Base-by-base conservation (phyloP, 2,888 invertebrate genomes). In the Drosophila affinis region DNA sequence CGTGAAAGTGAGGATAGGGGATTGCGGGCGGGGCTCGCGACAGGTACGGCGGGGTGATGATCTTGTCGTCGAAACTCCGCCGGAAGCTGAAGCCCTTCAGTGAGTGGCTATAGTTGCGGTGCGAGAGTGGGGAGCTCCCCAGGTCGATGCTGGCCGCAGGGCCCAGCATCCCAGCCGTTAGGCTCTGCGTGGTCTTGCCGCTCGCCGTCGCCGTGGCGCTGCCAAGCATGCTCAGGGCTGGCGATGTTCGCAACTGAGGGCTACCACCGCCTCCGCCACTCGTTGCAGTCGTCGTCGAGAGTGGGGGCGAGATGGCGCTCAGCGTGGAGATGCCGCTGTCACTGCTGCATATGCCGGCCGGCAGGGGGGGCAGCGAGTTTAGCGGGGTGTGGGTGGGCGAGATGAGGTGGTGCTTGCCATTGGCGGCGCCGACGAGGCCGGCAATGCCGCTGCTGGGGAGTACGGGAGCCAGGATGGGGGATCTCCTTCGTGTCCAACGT, bases 11-110 rank as follows among this genome's bases (percentile, higher is more conserved):
- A 18, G 89, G 90, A 77, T 91, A 90, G 64, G 78, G 73, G 18
- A 84, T 87, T 55, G 85, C 77, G 14, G 63, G 59, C n/a, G 75
- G 80, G 14, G 55, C 70, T 9, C 87, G 88, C 3, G 81, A 72
- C 46, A 84, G 9, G 54, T 69, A 84, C 0, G 88, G 87, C 48
- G 88, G 86, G 10, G 87, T 49, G 44, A 91, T 91, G 68, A 92
- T 90, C 78, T 91, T 91, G 62, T 91, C 91, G 62, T 91, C 92
- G 62, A 92, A 91, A 72, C 91, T 91, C 53, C 91, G 89, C 9
- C 91, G 90, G 73, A 91, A 91, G 60, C 90, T 90, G 68, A 91
- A 91, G 44, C 91, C 91, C 65, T 91, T 91, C 62, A 91, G 87
- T 47, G 91, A 84, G 62, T 84, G 87, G 62, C 90, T 90, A 70